phyloP scores from a whole-genome alignment of 2,113 vertebrate genomes.

The Pimephales promelas region DNA sequence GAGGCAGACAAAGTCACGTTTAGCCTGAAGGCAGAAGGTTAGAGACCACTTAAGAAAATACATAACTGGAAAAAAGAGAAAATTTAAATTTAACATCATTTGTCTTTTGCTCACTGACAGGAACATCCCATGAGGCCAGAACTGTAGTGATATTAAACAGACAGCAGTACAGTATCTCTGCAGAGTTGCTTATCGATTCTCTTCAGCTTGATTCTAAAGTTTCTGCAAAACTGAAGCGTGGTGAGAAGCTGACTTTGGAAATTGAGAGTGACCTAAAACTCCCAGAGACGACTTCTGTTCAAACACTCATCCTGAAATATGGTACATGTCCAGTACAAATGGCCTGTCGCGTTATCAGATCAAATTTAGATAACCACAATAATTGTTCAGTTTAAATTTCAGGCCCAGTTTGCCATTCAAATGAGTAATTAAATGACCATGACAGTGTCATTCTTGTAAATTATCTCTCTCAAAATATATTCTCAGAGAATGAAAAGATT shows the following conservation, averaged over 20 bases:
- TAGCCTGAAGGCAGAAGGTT: conserved; percentile 84
- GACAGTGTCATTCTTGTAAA: no score
- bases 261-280: conserved; percentile 79
- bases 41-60: conserved; percentile 21
- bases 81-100: background rate
- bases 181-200: conserved; percentile 79
- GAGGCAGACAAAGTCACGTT: conserved; percentile 81
- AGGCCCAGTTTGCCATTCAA: no score
- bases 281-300: conserved; percentile 72
- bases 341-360: no score
- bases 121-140: conserved; percentile 75
- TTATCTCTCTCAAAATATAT: background rate
- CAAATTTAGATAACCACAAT: no score
- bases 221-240: conserved; percentile 73
- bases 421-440: no score
- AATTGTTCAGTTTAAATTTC: no score
- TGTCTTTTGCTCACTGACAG: conserved; percentile 63
- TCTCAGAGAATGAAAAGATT: conserved; percentile 81
- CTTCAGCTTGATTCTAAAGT: conserved; percentile 76
- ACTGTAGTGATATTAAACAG: conserved; percentile 82
- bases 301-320: conserved; percentile 79
- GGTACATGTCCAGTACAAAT: conserved; percentile 67
- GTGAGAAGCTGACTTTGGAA: conserved; percentile 72
- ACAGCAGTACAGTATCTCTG: conserved; percentile 73
- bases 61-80: no score